Evolutionary conservation across 2,797 vertebrate species (phyloP).

Genomic region (Clamator glandarius): DNA sequence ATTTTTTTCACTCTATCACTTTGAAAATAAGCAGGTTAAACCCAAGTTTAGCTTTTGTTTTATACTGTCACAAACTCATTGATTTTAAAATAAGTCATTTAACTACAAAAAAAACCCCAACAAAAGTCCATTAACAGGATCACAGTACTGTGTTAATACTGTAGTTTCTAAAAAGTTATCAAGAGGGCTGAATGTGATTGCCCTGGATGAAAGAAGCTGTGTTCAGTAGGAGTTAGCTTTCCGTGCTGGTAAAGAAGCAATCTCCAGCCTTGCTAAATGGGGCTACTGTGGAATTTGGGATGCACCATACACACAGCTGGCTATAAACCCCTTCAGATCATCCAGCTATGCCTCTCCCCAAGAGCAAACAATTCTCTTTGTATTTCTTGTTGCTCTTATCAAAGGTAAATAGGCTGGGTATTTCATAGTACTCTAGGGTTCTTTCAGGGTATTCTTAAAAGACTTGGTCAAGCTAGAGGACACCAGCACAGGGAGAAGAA

Average conservation of each 20-base stretch:
- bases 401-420: slow-evolving; percentile 55
- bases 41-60: not conserved
- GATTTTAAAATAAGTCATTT: not conserved
- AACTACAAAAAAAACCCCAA: not conserved
- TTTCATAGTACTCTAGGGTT: not conserved
- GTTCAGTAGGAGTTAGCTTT: not conserved
- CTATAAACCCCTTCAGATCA: slow-evolving; percentile 54
- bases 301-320: not conserved
- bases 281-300: slow-evolving; percentile 55
- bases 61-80: not conserved
- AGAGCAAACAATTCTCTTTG: slow-evolving; percentile 64
- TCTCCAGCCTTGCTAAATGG: not conserved
- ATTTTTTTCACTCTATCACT: fast-evolving
- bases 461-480: not conserved
- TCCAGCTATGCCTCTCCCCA: slow-evolving; percentile 40
- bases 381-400: slow-evolving; percentile 67
- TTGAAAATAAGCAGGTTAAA: not conserved
- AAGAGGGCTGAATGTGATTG: not conserved
- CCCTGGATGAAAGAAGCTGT: not conserved
- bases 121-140: not conserved
- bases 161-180: not conserved
- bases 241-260: not conserved
- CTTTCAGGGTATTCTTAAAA: slow-evolving; percentile 46
- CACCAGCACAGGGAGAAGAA: not conserved
- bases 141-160: not conserved